Evolutionary conservation across 2,797 vertebrate genomes (phyloP), one percentile per base, ranked within the genome.

Genomic region (Tokudaia muenninki): DNA sequence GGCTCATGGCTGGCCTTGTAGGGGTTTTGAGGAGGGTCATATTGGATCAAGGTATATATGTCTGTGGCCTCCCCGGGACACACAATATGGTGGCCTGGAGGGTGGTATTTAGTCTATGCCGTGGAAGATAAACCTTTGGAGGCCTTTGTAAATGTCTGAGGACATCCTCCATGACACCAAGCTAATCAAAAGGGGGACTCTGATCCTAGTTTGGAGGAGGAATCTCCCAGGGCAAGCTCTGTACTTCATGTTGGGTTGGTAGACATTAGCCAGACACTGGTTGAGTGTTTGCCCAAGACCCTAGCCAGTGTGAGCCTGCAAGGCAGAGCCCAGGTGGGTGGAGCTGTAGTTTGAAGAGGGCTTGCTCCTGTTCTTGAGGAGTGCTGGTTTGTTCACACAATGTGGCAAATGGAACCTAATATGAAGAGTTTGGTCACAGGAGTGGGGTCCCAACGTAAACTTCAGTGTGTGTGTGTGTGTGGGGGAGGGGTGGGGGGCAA

Each of bases 151-250:
- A 13, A 14, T 0, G 24, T 70, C 74, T 31, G 4, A 12, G 47
- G 75, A 21, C 44, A 50, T 16, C 26, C 31, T 22, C 34, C 17
- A 0, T 1, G 1, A 7, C 6, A 11, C 37, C 44, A 29, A 14
- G 70, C 78, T 37, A 52, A 34, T 50, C 7, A 57, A 19, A 4
- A 4, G 26, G 37, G 0, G 1, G 19, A 3, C 5, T 47, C 52
- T 22, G 12, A 59, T 75, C 47, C 44, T 19, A 13, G 44, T 29
- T 72, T 47, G 34, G 12, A 77, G 77, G 26, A 44, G 29, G 10
- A 24, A 19, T 26, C 31, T 80, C 31, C 22, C 2, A 41, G 87
- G 57, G 77, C 19, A 57, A 75, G 37, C 21, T 70, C 75, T 92
- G 61, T 2, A 13, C 3, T n/a, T 34, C 59, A 19, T 1, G 21